phyloP scores from a whole-genome alignment of 2,888 invertebrate species.

The Synanthedon myopaeformis region DNA sequence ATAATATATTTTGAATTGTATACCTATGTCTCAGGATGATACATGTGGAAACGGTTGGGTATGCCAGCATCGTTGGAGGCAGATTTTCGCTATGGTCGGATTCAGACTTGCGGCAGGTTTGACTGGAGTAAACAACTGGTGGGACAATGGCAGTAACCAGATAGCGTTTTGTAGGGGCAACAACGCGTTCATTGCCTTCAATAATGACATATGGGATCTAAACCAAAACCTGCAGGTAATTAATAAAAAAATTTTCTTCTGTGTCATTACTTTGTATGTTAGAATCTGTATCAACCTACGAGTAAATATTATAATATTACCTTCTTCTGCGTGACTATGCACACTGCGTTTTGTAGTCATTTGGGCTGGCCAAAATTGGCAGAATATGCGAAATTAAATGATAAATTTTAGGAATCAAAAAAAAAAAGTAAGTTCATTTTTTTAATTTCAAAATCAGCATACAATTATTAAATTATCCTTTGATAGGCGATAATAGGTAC shows the following conservation, averaged over 20 bases:
- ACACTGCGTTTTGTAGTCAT: no score
- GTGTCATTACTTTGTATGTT: neutral
- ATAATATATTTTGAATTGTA: no score
- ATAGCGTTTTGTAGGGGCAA: constrained; percentile 77
- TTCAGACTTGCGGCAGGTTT: constrained; percentile 76
- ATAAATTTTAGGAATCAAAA: no score
- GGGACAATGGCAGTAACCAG: constrained; percentile 80
- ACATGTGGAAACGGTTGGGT: constrained; percentile 77
- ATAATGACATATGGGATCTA: constrained; percentile 63
- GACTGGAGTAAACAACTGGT: constrained; percentile 73
- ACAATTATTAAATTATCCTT: no score
- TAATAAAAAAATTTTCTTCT: neutral
- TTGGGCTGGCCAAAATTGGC: no score
- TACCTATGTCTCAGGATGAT: constrained; percentile 26
- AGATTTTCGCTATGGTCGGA: constrained; percentile 78
- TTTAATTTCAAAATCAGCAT: no score
- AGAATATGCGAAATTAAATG: no score
- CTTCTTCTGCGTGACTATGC: no score
- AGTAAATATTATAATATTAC: no score
- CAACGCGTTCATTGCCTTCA: constrained; percentile 72
- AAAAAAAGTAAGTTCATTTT: no score
- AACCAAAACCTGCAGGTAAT: constrained; percentile 61
- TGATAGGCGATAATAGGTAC: no score
- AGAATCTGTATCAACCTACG: no score
- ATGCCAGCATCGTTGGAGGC: constrained; percentile 84